Conservation (phyloP, 2,888 invertebrate species). For the Cheilosia scutellata region DNA sequence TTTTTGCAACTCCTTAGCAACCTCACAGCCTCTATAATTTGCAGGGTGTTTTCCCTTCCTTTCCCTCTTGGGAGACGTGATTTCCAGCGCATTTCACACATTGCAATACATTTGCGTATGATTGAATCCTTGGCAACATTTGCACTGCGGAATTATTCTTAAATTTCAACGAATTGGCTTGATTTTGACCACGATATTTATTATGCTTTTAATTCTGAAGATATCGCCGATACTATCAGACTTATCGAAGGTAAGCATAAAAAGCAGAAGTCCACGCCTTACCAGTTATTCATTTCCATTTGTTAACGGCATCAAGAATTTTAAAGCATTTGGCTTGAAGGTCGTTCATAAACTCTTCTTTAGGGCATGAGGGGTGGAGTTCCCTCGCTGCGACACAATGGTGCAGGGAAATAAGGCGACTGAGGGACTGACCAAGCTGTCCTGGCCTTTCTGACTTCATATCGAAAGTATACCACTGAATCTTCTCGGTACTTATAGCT, state of each 20-base stretch:
- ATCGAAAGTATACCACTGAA: conserved; percentile 1
- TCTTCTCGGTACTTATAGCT: background rate
- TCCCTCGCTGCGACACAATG: background rate
- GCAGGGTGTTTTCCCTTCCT: too few relatives aligned
- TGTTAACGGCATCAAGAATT: conserved; percentile 9
- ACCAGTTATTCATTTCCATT: background rate
- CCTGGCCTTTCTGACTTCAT: conserved; percentile 1
- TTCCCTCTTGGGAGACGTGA: too few relatives aligned
- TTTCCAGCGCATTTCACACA: background rate
- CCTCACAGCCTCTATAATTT: too few relatives aligned
- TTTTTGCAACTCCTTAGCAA: too few relatives aligned
- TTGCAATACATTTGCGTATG: too few relatives aligned
- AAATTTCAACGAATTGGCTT: background rate
- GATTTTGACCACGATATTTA: too few relatives aligned
- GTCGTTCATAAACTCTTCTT: background rate
- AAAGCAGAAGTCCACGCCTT: too few relatives aligned
- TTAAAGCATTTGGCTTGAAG: background rate
- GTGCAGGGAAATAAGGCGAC: too few relatives aligned
- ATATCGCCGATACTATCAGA: background rate
- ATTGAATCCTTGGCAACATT: too few relatives aligned
- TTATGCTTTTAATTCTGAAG: background rate
- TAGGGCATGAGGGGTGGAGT: background rate
- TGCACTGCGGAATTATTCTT: background rate
- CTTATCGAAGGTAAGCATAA: too few relatives aligned
- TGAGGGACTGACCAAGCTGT: too few relatives aligned